Base-by-base conservation (phyloP, 2,113 vertebrate species). In the Illadopsis cleaveri region DNA sequence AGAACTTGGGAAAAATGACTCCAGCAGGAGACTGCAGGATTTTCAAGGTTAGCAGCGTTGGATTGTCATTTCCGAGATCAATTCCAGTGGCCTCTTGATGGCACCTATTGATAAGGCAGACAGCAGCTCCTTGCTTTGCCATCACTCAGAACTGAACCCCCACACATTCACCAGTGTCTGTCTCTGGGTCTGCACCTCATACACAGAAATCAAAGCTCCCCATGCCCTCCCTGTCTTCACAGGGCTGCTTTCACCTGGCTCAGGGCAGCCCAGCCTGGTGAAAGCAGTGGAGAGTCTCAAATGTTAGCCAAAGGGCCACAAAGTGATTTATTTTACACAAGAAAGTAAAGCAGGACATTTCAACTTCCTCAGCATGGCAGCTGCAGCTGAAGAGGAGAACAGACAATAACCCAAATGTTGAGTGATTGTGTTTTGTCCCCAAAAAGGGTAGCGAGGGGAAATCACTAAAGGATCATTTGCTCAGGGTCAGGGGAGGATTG, bases 11-110 rank as follows among this genome's bases (percentile, higher is more conserved):
- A 51, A 79, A 95, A 94, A 81, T 66, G 3, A 68, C 81, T 84
- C 54, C 54, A 37, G 86, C 50, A 17, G 64, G 47, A 47, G 84
- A 90, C 45, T 90, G 87, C 70, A 78, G 50, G 86, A 57, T 85
- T 86, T 80, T 92, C 95, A 95, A 96, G 94, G 93, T 96, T 95
- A 45, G 62, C 24, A 33, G 51, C 4, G 19, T 15, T 25, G 86
- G 88, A 57, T 75, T 84, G 77, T 73, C 66, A 30, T 82, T 92
- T 92, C 50, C 57, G 16, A 68, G 56, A 87, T 68, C 89, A 77
- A 33, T 87, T 68, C 21, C 35, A 61, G 62, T 14, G 56, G 50
- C 81, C 64, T 91, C 62, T 83, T 5, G 2, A 64, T 85, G 82
- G 79, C 83, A 42, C 60, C 61, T 68, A 48, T 72, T 15, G 90